A percentile compares a stretch with the other conserved stretches of the same genome.
These are phyloP conservation scores for Catostomus latipinnis DNA, from an alignment of 2,797 vertebrate species.

Conservation along the genomic window DNA sequence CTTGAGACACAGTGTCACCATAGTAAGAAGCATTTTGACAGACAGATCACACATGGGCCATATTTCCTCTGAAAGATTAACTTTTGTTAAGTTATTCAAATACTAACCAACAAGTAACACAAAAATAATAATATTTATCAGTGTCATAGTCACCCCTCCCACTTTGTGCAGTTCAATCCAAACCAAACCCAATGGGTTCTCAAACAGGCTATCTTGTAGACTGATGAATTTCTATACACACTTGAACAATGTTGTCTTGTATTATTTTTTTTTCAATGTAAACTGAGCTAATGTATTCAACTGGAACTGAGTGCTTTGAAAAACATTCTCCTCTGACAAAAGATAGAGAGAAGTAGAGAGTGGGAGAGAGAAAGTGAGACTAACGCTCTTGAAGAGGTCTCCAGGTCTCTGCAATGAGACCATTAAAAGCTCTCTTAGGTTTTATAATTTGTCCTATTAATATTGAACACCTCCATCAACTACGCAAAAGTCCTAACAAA, in stretches of 20 bases:
- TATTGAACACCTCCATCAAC: constrained; percentile 61
- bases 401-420: constrained; percentile 52
- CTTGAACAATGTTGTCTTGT: constrained; percentile 47
- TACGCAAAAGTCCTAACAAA: constrained; percentile 58
- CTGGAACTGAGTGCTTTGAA: constrained; percentile 29
- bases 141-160: no score
- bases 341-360: constrained; percentile 17
- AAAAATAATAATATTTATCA: no score
- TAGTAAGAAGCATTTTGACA: no score
- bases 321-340: constrained; percentile 1
- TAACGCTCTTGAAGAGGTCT: constrained; percentile 52
- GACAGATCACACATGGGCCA: no score
- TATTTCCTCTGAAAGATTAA: no score
- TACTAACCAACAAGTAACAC: no score
- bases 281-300: constrained; percentile 50
- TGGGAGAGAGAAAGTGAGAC: constrained; percentile 27
- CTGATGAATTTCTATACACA: constrained; percentile 4
- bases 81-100: no score
- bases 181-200: constrained; percentile 16
- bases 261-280: constrained; percentile 39
- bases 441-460: constrained; percentile 64
- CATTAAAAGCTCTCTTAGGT: constrained; percentile 65
- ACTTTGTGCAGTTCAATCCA: no score
- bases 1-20: no score
- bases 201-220: constrained; percentile 25